Evolutionary conservation across 2,888 invertebrate genomes (phyloP).

Genomic region (Gonocerus acuteangulatus): DNA sequence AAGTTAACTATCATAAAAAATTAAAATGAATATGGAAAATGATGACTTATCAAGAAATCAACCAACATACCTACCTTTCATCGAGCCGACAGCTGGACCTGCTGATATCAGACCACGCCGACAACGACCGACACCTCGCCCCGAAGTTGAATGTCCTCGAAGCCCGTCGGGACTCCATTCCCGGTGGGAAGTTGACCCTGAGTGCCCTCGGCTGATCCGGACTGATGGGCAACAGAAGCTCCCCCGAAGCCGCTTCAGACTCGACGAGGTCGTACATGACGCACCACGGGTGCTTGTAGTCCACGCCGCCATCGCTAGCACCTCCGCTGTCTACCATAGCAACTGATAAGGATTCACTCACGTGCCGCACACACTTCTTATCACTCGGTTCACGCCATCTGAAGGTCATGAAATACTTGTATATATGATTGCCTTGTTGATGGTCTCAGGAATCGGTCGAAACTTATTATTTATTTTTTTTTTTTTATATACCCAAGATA

Average conservation of each 20-base stretch:
- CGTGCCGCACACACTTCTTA: no score
- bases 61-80: conserved; percentile 67
- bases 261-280: conserved; percentile 39
- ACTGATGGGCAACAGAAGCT: conserved; percentile 35
- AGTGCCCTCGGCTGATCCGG: conserved; percentile 21
- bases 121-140: conserved; percentile 59
- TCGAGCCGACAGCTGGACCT: conserved; percentile 73
- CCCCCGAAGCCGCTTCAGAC: conserved; percentile 38
- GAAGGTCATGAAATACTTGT: no score
- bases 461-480: no score
- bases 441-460: no score
- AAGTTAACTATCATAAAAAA: no score
- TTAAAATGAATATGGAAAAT: no score
- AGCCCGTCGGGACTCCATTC: conserved; percentile 43
- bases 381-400: no score
- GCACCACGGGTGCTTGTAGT: conserved; percentile 37
- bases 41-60: no score
- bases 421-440: no score
- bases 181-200: conserved; percentile 38
- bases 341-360: no score
- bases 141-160: conserved; percentile 47
- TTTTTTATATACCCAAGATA: no score
- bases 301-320: conserved; percentile 23
- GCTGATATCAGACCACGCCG: conserved; percentile 81
- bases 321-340: no score